Evolutionary conservation across 2,113 vertebrate genomes (phyloP), one percentile per base, ranked within the genome.

Genomic region (Oophaga pumilio): DNA sequence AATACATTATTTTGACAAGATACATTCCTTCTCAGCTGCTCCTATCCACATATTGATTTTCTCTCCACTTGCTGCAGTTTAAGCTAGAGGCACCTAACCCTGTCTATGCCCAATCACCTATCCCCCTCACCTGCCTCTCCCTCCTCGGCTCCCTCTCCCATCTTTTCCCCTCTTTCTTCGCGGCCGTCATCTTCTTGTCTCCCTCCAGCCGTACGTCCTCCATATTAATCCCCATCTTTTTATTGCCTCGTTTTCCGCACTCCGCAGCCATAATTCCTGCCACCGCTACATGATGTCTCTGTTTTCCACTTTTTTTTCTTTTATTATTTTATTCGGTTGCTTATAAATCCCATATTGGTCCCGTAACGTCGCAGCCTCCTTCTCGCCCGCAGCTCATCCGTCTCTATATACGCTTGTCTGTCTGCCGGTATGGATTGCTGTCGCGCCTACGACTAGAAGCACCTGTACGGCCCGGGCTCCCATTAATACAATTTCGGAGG

Each of bases 1-100:
- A 97, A 98, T 98, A 98, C 97, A 98, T 98, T 97, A 98, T 97
- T 97, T 97, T 98, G 97, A 98, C 97, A 98, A 97, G 96, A 98
- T 97, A 96, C 97, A 96, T 97, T 97, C 96, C 96, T 96, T 95
- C 95, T 94, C 96, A 93, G 94, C 95, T 93, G 94, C 96, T 95
- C 95, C 96, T 96, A 96, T 96, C 95, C 95, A 94, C 93, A 90
- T 96, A 98, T 98, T 97, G 97, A 96, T 96, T 96, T 95, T 93
- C 94, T 94, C 95, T 91, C 88, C 62, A 59, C 77, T 85, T 73
- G 87, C 89, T 84, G 69, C 85, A 86, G 69, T 86, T 85, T 86
- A 80, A 90, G 89, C 87, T 85, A 69, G 87, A 81, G 62, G 76
- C 57, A 82, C 87, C 87, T 76, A 87, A 88, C 87, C 90, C 85